phyloP scores from a whole-genome alignment of 2,113 vertebrate genomes.

The Lycocorax pyrrhopterus region DNA sequence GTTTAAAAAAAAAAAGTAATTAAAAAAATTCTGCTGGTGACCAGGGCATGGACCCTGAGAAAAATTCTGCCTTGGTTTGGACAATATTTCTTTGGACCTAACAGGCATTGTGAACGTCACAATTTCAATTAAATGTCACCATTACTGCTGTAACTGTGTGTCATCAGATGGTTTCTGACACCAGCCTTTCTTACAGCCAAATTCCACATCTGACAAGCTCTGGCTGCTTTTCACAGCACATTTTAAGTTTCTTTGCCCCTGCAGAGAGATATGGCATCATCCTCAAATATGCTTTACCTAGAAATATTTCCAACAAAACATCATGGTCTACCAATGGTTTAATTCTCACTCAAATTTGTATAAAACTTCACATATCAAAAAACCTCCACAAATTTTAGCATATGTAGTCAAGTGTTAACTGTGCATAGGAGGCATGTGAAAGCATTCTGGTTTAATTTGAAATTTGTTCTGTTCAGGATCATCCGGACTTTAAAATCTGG shows the following conservation, averaged over 20 bases:
- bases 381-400: neutral
- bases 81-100: neutral
- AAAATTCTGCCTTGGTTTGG: neutral
- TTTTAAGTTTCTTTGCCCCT: neutral
- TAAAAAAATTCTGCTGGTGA: neutral
- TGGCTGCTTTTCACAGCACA: neutral
- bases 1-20: no score
- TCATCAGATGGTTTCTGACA: neutral
- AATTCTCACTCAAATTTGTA: neutral
- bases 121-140: neutral
- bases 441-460: slow-evolving; percentile 28
- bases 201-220: neutral
- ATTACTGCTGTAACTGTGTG: neutral
- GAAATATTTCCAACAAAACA: neutral
- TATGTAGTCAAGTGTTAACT: neutral
- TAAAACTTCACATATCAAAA: neutral
- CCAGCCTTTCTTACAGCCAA: neutral
- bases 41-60: neutral
- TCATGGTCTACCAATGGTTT: neutral
- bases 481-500: slow-evolving; percentile 34
- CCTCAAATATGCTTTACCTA: neutral
- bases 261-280: neutral
- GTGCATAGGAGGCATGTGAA: neutral
- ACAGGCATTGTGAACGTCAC: neutral
- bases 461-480: slow-evolving; percentile 30